Base-by-base conservation (phyloP, 2,888 invertebrate species). In the Bugula neritina region DNA sequence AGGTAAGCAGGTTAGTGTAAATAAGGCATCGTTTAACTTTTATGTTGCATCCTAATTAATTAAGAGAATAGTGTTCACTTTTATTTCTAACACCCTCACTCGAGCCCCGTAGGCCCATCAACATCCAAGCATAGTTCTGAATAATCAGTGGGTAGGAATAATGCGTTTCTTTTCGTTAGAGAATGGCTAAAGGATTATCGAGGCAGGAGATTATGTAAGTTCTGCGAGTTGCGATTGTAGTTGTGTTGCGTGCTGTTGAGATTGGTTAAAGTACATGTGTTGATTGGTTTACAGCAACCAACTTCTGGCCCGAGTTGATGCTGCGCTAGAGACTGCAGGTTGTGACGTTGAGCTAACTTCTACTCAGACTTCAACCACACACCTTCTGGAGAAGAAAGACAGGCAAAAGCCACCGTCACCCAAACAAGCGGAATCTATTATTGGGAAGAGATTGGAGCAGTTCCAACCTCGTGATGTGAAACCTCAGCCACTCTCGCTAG, bases 321-420 rank as follows among this genome's bases (percentile, higher is more conserved):
- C 63, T 63, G 63, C 63, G 2, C 27, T 63, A 63, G 63, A 63
- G 31, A 63, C 25, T 10, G 21, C 43, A 10, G 43, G 43, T 43
- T 43, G 43, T 43, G 43, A 43, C 17, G 10, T 43, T 10, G 43
- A 43, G 43, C 17, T 43, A 17, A 10, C 43, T 17, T 43, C 43
- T 43, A 17, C 17, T 10, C 43, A 43, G 43, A 43, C 43, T 17
- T 43, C 43, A 5, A 43, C 43, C 43, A 43, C 43, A 5, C 43
- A 43, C 43, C 43, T 10, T 5, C 43, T 43, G 17, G 10, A 17
- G 43, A 5, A 5, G 17, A 17, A 10, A 10, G 43, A 17, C 17
- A 43, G 17, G 17, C 10, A 43, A 17, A 43, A 43, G 43, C 43
- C 5, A 17, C 43, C 43, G 5, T 10, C 43, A 5, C 10, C 10